Base-by-base conservation (phyloP, 92 coral and sea anemone genomes). In the Muricea muricata region DNA sequence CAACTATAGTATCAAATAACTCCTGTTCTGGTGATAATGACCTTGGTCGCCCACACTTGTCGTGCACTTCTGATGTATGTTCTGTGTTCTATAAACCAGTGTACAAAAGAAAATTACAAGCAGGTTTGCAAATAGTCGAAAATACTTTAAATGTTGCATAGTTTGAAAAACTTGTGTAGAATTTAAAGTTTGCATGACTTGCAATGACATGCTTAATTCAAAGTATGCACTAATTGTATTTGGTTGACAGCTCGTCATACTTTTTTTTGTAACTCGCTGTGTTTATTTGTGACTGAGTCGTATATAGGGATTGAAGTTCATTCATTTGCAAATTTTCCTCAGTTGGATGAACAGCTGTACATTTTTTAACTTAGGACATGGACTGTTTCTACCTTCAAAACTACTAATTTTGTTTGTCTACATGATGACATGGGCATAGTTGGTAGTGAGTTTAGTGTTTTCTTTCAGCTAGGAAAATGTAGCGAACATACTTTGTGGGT, bases 401-500 rank as follows among this genome's bases (percentile, higher is more conserved):
- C 68, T 60, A 7, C 28, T 60, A 0, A n/a, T n/a, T 6, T 21
- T 60, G 68, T 60, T 25, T 25, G 68, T 60, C 68, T 25, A 60
- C 15, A 29, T 60, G 23, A 52, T 52, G 33, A 60, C 68, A 6
- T 60, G 15, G 33, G 34, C 25, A 6, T 35, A 69, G 47, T 69
- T 69, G 75, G 75, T 12, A 69, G n/a, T 69, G 47, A 30, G 18
- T 9, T 17, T 0, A 70, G 39, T 4, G 9, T 0, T 42, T 70
- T 42, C 32, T 70, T 70, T 0, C 76, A 50, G 39, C 31, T 18
- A 0, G 50, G 50, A 18, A 70, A 70, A 0, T 34, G 76, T 34
- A 70, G 10, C 0, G 76, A 70, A 4, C 76, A 70, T 1, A 70
- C 76, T 70, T 70, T 70, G 70, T 63, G 76, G 55, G 52, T 70